Evolutionary conservation across 2,797 vertebrate genomes (phyloP), one percentile per base, ranked within the genome.

Genomic region (Channallabes apus): DNA sequence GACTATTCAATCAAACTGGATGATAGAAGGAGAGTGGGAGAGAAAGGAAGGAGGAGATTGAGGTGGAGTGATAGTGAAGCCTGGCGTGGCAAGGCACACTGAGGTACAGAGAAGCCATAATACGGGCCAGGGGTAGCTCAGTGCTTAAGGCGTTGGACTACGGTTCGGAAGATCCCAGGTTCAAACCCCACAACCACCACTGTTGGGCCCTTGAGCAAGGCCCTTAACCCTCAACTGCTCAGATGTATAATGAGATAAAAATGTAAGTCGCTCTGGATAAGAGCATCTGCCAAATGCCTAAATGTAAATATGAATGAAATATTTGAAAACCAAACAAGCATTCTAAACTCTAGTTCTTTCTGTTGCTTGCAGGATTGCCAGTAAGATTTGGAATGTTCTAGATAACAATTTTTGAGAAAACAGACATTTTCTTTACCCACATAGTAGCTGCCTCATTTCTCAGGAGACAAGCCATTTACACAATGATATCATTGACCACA

Each of bases 1-100:
- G 51, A 46, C 9, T 72, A n/a, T 85, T 76, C 65, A 69, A 85
- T 59, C 27, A 73, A 82, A 54, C 56, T 72, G 59, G 27, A 56
- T 35, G 59, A 2, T 46, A 32, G 41, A 27, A 84, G 64, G 56
- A 68, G 41, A 86, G 41, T 41, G 9, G 62, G 51, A 79, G 61
- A 29, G 9, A 71, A 32, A 29, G 17, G 27, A 18, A 29, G 18
- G 18, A 75, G 4, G 2, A 54, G 46, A 27, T n/a, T 6, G 38
- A 54, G 69, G 67, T 35, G 75, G 81, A 38, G 35, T 76, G 72
- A 58, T 76, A 22, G 58, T 61, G 71, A 76, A 18, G 58, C 15
- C 38, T 46, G 58, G 20, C 41, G 11, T 29, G 58, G 3, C 41
- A 15, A 51, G 24, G 71, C 51, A 51, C 32, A 51, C 24, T 61